Evolutionary conservation across 1,140 invertebrate species (phyloP), one percentile per base, ranked within the genome.

Genomic region (Neuroterus valhalla): DNA sequence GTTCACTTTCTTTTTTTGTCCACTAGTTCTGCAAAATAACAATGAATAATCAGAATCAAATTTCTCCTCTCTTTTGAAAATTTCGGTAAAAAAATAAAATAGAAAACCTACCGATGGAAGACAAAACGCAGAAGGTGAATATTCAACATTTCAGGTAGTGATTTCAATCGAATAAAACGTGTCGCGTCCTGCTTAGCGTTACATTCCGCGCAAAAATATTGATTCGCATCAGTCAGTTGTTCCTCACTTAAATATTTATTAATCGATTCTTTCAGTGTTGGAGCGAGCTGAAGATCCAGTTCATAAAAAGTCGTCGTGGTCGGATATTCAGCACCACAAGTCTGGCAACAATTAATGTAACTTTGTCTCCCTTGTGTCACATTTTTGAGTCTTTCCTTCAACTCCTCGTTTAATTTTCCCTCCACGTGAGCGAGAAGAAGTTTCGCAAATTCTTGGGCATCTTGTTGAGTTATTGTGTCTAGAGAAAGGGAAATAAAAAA

Each of bases 361-460:
- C 89, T 91, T 85, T 94, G 94, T 84, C 92, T 89, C 71, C 94
- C 94, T 82, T 91, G 90, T 74, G 93, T 94, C 79, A 94, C 91
- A 52, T 91, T 87, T 75, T 92, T 91, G 46, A 95, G 88, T 50
- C 93, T 89, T 78, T 91, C 89, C 71, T 88, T 87, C 15, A 93
- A 79, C 44, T 89, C 84, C 23, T 81, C 76, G 74, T 91, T 91
- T 2, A 93, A 80, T 70, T 90, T 90, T 46, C 90, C 89, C 85
- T 93, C 93, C 14, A 95, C 87, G 48, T 93, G 88, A 46, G 91
- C 91, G 69, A 95, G 88, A 77, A 95, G 92, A 26, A 95, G 86
- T 82, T 94, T 94, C 12, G 92, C 93, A 88, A 95, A 95, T 87
- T 95, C 94, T 86, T 94, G 92, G n/a, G 94, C 94, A 91, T 95